These are phyloP conservation scores for Scophthalmus maximus DNA, from an alignment of 2,113 vertebrate species.

Conservation along the genomic window DNA sequence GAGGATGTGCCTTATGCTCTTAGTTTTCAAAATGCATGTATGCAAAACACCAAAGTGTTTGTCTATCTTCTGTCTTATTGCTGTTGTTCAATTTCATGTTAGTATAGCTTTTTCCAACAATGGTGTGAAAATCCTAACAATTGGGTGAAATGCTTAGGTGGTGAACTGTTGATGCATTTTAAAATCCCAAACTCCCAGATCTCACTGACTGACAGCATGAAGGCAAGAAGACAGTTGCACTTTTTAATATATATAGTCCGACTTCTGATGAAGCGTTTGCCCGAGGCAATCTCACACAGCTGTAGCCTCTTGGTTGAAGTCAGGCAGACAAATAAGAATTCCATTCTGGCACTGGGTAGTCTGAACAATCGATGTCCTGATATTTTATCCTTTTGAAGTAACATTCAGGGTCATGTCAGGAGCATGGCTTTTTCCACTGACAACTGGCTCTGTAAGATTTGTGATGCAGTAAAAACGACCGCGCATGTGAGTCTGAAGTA, in stretches of 20 bases:
- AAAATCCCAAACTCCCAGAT: not conserved
- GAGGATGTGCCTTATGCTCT: no score
- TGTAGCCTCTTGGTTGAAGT: not conserved
- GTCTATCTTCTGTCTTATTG: not conserved
- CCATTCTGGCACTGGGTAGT: not conserved
- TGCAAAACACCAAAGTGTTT: no score
- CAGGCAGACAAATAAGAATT: not conserved
- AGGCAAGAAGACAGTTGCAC: not conserved
- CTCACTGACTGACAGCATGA: not conserved
- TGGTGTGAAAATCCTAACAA: not conserved
- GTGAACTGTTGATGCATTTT: not conserved
- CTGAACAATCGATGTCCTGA: not conserved
- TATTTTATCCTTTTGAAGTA: not conserved
- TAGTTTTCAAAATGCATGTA: no score
- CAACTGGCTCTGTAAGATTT: not conserved
- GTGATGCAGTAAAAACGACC: not conserved
- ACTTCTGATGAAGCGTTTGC: constrained; percentile 1
- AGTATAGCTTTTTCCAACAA: not conserved
- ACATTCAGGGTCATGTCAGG: not conserved
- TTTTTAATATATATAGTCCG: not conserved
- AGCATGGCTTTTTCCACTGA: not conserved
- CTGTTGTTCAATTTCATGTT: not conserved
- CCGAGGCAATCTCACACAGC: constrained; percentile 8
- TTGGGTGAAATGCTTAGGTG: not conserved
- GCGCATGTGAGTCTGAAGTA: not conserved